phyloP scores from a whole-genome alignment of 2,797 vertebrate species.

The Emys orbicularis region DNA sequence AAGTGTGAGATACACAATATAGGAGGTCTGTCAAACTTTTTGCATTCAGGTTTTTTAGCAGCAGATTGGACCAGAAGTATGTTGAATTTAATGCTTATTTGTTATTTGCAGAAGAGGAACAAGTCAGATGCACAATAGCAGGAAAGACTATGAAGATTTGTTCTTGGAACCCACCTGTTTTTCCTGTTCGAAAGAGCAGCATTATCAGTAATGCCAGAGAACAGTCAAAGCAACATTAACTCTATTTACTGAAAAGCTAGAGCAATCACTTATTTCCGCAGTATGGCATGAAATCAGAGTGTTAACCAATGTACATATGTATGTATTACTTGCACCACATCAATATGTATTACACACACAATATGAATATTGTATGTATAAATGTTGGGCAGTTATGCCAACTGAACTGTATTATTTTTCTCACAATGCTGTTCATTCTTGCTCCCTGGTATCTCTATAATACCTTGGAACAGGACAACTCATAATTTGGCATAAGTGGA shows the following conservation, averaged over 20 bases:
- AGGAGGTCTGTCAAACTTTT: not conserved
- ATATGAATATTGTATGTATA: too few species aligned
- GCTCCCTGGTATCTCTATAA: too few species aligned
- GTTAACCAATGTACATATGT: too few species aligned
- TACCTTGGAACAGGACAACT: too few species aligned
- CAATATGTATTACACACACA: too few species aligned
- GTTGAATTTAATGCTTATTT: not conserved
- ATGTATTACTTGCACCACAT: too few species aligned
- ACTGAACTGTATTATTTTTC: too few species aligned
- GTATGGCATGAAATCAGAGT: not conserved
- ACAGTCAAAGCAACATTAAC: not conserved
- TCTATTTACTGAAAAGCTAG: not conserved
- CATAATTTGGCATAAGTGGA: too few species aligned
- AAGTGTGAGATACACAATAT: not conserved
- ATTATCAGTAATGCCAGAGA: not conserved
- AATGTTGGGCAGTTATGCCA: too few species aligned
- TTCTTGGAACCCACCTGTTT: not conserved
- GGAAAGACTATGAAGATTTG: not conserved
- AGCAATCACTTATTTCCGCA: not conserved
- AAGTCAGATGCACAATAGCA: not conserved
- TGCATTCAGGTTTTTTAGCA: not conserved
- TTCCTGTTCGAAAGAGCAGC: not conserved
- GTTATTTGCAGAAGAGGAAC: constrained; percentile 13
- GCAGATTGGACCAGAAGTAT: not conserved
- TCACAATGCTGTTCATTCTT: too few species aligned